phyloP scores from a whole-genome alignment of 2,113 vertebrate species.

The Ceratotherium simum region DNA sequence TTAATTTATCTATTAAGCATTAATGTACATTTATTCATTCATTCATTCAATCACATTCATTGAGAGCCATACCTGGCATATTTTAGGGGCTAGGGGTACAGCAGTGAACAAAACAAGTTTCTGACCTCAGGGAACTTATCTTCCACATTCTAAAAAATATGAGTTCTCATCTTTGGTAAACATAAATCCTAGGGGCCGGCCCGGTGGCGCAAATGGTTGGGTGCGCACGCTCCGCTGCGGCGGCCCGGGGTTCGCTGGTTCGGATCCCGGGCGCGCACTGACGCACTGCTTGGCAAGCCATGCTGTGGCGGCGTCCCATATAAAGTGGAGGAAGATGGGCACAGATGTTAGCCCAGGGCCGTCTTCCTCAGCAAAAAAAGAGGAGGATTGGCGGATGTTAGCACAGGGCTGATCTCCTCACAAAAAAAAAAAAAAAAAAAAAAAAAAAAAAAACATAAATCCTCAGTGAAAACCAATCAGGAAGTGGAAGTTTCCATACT shows the following conservation, averaged over 20 bases:
- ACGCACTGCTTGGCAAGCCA: no score
- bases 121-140: background rate
- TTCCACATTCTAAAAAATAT: conserved; percentile 8
- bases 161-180: background rate
- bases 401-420: no score
- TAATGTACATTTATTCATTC: background rate
- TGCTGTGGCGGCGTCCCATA: no score
- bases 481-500: background rate
- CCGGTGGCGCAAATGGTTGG: no score
- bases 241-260: no score
- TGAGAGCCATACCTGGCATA: background rate
- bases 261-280: no score
- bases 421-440: no score
- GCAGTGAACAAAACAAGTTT: background rate
- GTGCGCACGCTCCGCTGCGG: no score
- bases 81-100: background rate
- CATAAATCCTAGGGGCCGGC: background rate
- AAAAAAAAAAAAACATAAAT: background rate
- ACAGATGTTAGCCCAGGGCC: no score
- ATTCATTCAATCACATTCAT: background rate
- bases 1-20: background rate
- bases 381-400: no score
- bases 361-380: no score
- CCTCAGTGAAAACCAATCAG: conserved; percentile 29
- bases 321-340: no score